Evolutionary conservation across 1,140 invertebrate genomes (phyloP), one percentile per base, ranked within the genome.

Genomic region (Drosophila simulans): DNA sequence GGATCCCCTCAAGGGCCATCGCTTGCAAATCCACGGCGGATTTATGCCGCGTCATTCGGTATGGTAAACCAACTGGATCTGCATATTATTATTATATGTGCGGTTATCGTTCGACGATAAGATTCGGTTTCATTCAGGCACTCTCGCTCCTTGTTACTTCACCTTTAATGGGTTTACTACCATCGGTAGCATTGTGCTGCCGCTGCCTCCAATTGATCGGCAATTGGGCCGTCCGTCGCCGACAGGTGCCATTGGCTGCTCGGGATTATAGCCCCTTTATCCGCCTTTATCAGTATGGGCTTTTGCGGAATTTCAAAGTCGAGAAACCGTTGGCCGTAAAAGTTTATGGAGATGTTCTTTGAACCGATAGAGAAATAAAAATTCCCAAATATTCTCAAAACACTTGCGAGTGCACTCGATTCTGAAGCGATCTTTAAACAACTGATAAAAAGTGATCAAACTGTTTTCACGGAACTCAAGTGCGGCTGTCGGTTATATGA

Each of bases 181-280:
- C 31, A 31, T 68, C 64, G 46, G 63, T 49, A 64, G 64, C 46
- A 40, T 4, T 11, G 31, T 12, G 1, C 10, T 5, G 27, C 45
- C 58, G 1, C 10, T 5, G 27, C 45, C 58, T 68, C 46, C 59
- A 68, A 68, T 64, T 43, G 49, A 15, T 27, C 37, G 27, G 11
- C 20, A 22, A 22, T 3, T 22, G n/a, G 2, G 35, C 59, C 58
- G 58, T 13, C 17, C 17, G 17, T 1, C 17, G 17, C 17, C 53
- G 20, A n/a, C 13, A 31, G 53, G 52, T 58, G 37, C 13, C 3
- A 15, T n/a, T 1, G 10, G 35, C 37, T 27, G 8, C 10, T 51
- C 0, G 17, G 64, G 64, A 65, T 65, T 68, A 52, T 43, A 65
- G 46, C 20, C 15, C 37, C 20, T n/a, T 64, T 35, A 64, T 64